These are phyloP conservation scores for Coptodon bakossiorum DNA, from an alignment of 2,113 vertebrate genomes.

Conservation along the genomic window DNA sequence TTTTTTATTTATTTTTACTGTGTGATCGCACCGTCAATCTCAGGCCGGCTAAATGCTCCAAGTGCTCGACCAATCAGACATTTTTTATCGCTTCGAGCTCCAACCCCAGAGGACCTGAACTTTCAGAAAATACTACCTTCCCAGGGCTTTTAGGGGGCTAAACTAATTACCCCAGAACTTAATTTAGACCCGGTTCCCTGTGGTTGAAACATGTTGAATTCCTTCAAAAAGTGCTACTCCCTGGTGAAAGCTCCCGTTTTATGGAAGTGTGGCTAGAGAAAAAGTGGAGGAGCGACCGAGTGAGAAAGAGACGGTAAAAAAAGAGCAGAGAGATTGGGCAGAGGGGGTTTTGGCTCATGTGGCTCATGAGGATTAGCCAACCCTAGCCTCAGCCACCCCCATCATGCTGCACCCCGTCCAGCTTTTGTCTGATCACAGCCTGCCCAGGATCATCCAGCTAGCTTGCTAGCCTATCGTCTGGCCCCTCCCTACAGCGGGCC, in stretches of 20 bases:
- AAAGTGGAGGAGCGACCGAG: neutral
- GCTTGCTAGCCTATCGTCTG: conserved; percentile 10
- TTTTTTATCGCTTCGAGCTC: neutral
- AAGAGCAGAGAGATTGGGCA: neutral
- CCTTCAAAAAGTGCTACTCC: neutral
- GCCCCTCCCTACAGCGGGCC: conserved; percentile 4
- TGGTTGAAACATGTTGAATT: neutral
- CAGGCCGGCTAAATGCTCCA: neutral
- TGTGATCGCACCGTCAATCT: neutral
- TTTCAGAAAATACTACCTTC: neutral
- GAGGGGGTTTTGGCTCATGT: neutral
- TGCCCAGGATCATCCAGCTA: conserved; percentile 46
- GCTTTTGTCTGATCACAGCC: conserved; percentile 66
- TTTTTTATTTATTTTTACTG: neutral
- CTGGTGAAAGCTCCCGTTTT: neutral
- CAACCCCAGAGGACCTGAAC: neutral
- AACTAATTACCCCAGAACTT: neutral
- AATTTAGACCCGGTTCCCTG: neutral
- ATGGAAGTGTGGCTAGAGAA: neutral
- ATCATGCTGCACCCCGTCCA: conserved; percentile 37
- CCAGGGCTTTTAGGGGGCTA: neutral
- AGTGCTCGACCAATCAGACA: neutral
- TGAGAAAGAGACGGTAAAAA: neutral
- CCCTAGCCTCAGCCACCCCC: conserved; percentile 6
- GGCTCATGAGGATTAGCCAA: conserved; percentile 15